These are phyloP conservation scores for Fabriciana adippe DNA, from an alignment of 2,888 invertebrate genomes.

Conservation along the genomic window DNA sequence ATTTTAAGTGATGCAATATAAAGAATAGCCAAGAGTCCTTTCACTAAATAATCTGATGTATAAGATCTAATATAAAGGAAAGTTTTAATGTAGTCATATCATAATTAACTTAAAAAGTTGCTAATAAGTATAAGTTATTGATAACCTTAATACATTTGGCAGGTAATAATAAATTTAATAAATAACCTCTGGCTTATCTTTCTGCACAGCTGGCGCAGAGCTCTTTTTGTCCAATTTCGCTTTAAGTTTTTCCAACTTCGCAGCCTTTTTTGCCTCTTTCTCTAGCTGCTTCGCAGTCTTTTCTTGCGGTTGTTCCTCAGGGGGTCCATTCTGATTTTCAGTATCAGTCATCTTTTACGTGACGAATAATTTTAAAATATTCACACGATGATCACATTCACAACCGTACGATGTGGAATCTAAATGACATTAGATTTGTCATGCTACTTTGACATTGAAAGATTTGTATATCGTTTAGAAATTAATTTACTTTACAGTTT, in stretches of 20 bases:
- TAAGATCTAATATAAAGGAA: not conserved
- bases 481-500: no score
- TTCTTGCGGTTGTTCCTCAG: slow-evolving; percentile 81
- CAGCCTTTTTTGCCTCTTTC: slow-evolving; percentile 97
- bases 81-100: not conserved
- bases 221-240: slow-evolving; percentile 93
- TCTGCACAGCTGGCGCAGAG: slow-evolving; percentile 81
- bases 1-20: slow-evolving; percentile 50
- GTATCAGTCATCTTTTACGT: slow-evolving; percentile 67
- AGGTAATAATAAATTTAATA: slow-evolving; percentile 5
- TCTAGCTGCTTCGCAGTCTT: slow-evolving; percentile 96
- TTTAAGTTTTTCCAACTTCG: slow-evolving; percentile 96
- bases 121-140: slow-evolving; percentile 1
- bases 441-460: slow-evolving; percentile 14
- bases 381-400: slow-evolving; percentile 46
- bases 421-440: slow-evolving; percentile 17
- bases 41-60: slow-evolving; percentile 45
- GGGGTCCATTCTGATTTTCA: slow-evolving; percentile 56
- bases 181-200: slow-evolving; percentile 85
- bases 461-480: not conserved
- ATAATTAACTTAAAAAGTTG: not conserved
- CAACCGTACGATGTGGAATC: slow-evolving; percentile 22
- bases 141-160: slow-evolving; percentile 11
- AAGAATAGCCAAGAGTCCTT: slow-evolving; percentile 52
- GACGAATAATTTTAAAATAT: slow-evolving; percentile 40